Evolutionary conservation across 1,140 invertebrate genomes (phyloP).

Genomic region (Panagrolaimus sp.): DNA sequence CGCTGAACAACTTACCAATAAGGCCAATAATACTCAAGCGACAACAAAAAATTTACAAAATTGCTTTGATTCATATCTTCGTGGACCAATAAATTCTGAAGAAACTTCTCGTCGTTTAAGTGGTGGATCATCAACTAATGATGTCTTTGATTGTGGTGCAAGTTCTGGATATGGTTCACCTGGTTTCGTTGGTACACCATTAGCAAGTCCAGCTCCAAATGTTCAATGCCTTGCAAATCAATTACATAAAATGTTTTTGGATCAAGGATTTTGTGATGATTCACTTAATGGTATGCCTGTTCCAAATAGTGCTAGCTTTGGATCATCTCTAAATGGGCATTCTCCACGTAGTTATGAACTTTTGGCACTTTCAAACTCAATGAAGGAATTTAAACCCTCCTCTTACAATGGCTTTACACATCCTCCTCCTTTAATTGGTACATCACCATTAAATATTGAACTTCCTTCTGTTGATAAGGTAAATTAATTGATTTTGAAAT

Average conservation of each 20-base stretch:
- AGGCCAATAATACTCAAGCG: constrained; percentile 10
- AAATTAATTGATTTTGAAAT: background rate
- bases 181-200: constrained; percentile 19
- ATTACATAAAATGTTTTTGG: constrained; percentile 32
- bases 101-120: background rate
- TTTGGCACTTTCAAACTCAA: background rate
- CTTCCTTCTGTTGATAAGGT: constrained; percentile 5
- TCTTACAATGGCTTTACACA: background rate
- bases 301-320: background rate
- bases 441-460: background rate
- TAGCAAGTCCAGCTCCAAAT: constrained; percentile 22
- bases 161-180: constrained; percentile 25
- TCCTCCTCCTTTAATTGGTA: background rate
- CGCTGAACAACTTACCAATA: constrained; percentile 24
- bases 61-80: constrained; percentile 14
- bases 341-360: constrained; percentile 1
- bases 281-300: background rate
- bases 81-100: background rate
- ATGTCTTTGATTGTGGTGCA: constrained; percentile 15
- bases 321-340: background rate
- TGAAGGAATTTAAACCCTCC: background rate
- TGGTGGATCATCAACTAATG: background rate
- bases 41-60: background rate
- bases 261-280: constrained; percentile 24
- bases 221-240: constrained; percentile 19